Percentiles rank a stretch among this genome's conserved stretches.
Conservation (phyloP, 2,888 invertebrate species). For the Actias luna region DNA sequence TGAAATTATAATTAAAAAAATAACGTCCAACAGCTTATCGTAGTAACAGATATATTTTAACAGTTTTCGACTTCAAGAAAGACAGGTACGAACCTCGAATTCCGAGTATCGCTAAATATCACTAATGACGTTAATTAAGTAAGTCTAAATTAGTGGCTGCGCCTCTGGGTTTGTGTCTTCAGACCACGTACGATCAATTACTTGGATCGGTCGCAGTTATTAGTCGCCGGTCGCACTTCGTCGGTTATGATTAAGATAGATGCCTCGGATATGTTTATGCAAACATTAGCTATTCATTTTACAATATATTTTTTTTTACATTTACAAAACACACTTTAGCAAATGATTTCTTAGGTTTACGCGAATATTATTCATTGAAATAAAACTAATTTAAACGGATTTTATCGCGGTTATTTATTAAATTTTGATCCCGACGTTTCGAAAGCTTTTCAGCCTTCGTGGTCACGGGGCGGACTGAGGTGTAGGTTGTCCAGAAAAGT, state of each 20-base stretch:
- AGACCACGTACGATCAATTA: slow-evolving; percentile 52
- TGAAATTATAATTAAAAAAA: too few species aligned
- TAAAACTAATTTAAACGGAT: too few species aligned
- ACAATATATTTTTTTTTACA: too few species aligned
- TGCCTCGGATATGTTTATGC: slow-evolving; percentile 24
- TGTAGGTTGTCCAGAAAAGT: too few species aligned
- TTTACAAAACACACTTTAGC: neutral
- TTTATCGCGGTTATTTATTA: too few species aligned
- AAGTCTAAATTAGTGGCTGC: neutral
- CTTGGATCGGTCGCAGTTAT: slow-evolving; percentile 56
- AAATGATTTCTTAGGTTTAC: neutral
- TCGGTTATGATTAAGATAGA: slow-evolving; percentile 59
- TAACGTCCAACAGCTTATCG: too few species aligned
- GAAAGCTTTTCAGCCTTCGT: too few species aligned
- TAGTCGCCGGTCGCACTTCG: slow-evolving; percentile 60
- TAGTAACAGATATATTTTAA: neutral
- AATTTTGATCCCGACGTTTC: too few species aligned
- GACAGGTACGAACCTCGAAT: neutral
- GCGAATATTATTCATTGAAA: too few species aligned
- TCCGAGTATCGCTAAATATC: neutral
- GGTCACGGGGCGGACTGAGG: too few species aligned
- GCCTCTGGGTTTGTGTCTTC: slow-evolving; percentile 11
- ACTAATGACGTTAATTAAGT: slow-evolving; percentile 1
- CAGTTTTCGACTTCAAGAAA: neutral
- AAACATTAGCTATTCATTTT: neutral